Evolutionary conservation across 2,888 invertebrate species (phyloP), one percentile per base, ranked within the genome.

Genomic region (Microplitis deprimator): DNA sequence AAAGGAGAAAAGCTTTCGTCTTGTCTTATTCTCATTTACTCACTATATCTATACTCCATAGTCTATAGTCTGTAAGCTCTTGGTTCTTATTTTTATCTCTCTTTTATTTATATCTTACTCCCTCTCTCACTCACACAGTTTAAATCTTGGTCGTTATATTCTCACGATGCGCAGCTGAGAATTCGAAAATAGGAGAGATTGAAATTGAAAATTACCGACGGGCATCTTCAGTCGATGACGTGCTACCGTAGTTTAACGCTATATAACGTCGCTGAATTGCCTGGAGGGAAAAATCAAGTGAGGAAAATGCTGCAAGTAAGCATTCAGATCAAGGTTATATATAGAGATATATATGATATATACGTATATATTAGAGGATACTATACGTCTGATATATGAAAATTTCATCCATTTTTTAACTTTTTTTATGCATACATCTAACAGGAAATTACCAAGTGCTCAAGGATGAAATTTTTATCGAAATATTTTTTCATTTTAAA

Each of bases 111-210:
- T 68, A 13, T 6, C 40, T 16, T 20, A 5, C 1, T 16, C 71
- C 29, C 50, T 60, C 4, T 5, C 29, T 41, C 7, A 64, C 16
- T 5, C 68, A 50, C 16, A 1, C 68, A 13, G 50, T 50, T 50
- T 6, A 50, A 50, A 50, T 50, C 50, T 50, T 50, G 13, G 13
- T 50, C 50, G 40, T 67, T 68, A 17, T 8, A 62, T 77, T 77
- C 73, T 69, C 74, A 71, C 68, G 71, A 50, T 77, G 69, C 73
- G 64, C 75, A 76, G 71, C 73, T 75, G 76, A 77, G 79, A 79
- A 75, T 78, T 81, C 79, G 79, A 79, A 81, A 81, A 81, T 81
- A 73, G 71, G 75, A 77, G 73, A 79, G 77, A 79, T 78, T 77
- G 77, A 77, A 77, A 80, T 79, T 76, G 77, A 80, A 79, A 79